A percentile compares a stretch with the other conserved stretches of the same genome.
phyloP scores from a whole-genome alignment of 2,113 vertebrate genomes.

The Nanger granti region DNA sequence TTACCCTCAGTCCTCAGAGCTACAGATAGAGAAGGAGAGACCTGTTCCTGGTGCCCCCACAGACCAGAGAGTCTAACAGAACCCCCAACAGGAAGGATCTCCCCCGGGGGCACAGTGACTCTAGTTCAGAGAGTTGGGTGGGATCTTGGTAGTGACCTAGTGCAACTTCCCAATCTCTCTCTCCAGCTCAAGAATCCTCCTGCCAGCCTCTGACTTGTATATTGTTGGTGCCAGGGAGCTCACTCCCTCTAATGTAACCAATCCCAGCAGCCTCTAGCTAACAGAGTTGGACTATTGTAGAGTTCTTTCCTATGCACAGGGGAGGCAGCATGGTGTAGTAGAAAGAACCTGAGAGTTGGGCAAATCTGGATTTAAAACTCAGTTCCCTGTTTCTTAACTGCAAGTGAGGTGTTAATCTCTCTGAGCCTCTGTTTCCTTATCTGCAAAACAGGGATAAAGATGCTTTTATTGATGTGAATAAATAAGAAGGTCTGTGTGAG shows the following conservation, averaged over 20 bases:
- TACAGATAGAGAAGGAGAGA: neutral
- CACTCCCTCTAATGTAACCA: neutral
- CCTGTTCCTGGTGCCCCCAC: neutral
- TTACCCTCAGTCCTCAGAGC: neutral
- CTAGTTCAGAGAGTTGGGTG: neutral
- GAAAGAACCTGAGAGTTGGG: neutral
- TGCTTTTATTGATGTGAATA: neutral
- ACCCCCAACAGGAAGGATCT: neutral
- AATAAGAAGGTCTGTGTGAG: neutral
- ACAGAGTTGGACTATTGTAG: neutral
- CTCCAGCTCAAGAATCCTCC: neutral
- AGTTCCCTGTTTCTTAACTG: neutral
- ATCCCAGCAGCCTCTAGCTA: neutral
- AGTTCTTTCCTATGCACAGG: neutral
- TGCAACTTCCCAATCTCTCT: neutral
- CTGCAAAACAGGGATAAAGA: neutral
- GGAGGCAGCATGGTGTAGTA: neutral
- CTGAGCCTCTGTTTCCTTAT: neutral
- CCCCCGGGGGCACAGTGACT: neutral
- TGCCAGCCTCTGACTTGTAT: neutral
- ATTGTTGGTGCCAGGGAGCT: neutral
- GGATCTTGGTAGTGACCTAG: neutral
- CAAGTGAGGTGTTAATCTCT: neutral
- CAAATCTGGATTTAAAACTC: neutral
- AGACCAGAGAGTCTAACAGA: neutral